Conservation (phyloP, 2,888 invertebrate species). For the Liodrosophila aerea region DNA sequence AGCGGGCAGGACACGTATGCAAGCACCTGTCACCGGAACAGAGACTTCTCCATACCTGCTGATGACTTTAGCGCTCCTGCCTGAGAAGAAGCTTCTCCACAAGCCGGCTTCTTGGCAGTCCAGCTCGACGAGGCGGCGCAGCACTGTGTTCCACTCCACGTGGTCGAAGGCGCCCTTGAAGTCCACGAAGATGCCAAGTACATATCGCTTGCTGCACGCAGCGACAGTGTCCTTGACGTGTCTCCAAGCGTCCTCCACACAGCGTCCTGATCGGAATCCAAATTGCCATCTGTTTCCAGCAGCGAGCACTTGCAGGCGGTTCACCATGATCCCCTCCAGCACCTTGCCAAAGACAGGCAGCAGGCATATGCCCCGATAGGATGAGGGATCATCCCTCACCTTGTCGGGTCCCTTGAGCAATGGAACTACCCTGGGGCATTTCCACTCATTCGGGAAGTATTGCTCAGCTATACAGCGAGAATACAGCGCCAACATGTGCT, state of each 20-base stretch:
- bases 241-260: conserved; percentile 28
- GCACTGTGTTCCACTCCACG: conserved; percentile 8
- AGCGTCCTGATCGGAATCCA: conserved; percentile 23
- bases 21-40: too few relatives aligned
- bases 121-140: conserved; percentile 7
- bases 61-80: conserved; percentile 13
- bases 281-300: conserved; percentile 27
- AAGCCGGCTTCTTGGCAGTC: conserved; percentile 27
- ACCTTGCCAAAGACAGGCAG: conserved; percentile 31
- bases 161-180: too few relatives aligned
- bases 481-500: too few relatives aligned
- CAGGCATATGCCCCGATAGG: conserved; percentile 26
- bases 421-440: too few relatives aligned
- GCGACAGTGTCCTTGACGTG: conserved; percentile 3
- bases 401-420: conserved; percentile 17
- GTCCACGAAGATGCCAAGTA: conserved; percentile 27
- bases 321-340: conserved; percentile 27
- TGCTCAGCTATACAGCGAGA: too few relatives aligned
- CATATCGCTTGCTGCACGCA: conserved; percentile 15
- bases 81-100: conserved; percentile 26
- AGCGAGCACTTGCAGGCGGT: conserved; percentile 7
- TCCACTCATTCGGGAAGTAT: too few relatives aligned
- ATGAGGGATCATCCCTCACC: conserved; percentile 19
- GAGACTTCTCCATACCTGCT: conserved; percentile 3
- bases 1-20: too few relatives aligned